These are phyloP conservation scores for Trachelus stipa DNA, from an alignment of 2,888 invertebrate genomes.

Conservation along the genomic window DNA sequence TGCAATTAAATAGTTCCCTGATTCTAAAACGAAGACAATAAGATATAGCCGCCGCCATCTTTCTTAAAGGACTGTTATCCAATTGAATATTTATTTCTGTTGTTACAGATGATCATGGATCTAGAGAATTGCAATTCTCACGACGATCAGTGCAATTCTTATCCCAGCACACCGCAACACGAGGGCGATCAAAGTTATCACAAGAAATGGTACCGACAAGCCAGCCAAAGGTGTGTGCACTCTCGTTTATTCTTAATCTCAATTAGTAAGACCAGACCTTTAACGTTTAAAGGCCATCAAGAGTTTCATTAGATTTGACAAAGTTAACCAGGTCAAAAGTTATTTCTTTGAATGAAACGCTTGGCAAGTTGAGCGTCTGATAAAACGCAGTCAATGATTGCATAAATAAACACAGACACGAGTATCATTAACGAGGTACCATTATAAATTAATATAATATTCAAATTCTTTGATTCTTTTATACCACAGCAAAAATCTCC, in stretches of 20 bases:
- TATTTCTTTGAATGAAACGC: background rate
- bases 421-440: background rate
- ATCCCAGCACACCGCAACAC: conserved; percentile 39
- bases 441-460: background rate
- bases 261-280: background rate
- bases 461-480: background rate
- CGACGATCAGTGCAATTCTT: conserved; percentile 31
- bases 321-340: background rate
- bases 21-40: background rate
- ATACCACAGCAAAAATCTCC: background rate
- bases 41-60: background rate
- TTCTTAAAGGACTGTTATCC: background rate
- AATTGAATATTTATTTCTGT: background rate
- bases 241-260: conserved; percentile 16
- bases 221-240: conserved; percentile 68
- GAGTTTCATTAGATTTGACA: background rate
- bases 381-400: background rate
- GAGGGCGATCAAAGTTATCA: conserved; percentile 59
- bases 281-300: background rate
- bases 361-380: background rate
- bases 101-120: conserved; percentile 52
- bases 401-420: background rate
- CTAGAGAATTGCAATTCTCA: conserved; percentile 52
- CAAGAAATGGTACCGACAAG: conserved; percentile 71
- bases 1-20: background rate